Conservation (phyloP, 2,888 invertebrate species). For the Peribatodes rhomboidaria region DNA sequence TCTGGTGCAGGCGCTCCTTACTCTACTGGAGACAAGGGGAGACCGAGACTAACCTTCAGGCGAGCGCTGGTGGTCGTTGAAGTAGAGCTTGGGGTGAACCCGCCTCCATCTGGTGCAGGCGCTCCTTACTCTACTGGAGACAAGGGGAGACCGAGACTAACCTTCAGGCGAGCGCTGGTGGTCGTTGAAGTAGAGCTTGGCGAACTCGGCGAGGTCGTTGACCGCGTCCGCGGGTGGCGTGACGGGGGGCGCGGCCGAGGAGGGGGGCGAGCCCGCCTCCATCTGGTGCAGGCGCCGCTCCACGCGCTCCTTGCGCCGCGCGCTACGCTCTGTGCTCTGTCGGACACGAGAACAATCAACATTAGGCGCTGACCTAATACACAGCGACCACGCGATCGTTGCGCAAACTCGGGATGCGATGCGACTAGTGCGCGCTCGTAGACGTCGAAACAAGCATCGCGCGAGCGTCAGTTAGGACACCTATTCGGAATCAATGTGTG, state of each 20-base stretch:
- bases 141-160: too few relatives aligned
- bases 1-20: slow-evolving; percentile 91
- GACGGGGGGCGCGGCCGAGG: slow-evolving; percentile 65
- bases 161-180: slow-evolving; percentile 94
- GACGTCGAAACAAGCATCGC: too few relatives aligned
- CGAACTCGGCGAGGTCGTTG: slow-evolving; percentile 96
- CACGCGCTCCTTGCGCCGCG: slow-evolving; percentile 93
- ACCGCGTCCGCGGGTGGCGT: slow-evolving; percentile 87
- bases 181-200: slow-evolving; percentile 96
- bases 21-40: slow-evolving; percentile 61
- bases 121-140: slow-evolving; percentile 83
- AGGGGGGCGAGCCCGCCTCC: slow-evolving; percentile 81
- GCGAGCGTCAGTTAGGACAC: too few relatives aligned
- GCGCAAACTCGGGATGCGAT: too few relatives aligned
- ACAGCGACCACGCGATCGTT: too few relatives aligned
- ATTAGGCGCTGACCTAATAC: too few relatives aligned
- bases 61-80: slow-evolving; percentile 94
- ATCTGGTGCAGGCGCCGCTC: slow-evolving; percentile 95
- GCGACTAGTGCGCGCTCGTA: too few relatives aligned
- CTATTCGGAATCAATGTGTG: too few relatives aligned
- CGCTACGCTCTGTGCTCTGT: slow-evolving; percentile 89
- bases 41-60: too few relatives aligned
- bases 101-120: slow-evolving; percentile 92
- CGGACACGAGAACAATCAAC: neutral
- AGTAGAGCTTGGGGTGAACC: slow-evolving; percentile 90